Base-by-base conservation (phyloP, 2,888 invertebrate species). In the Caprella mutica region DNA sequence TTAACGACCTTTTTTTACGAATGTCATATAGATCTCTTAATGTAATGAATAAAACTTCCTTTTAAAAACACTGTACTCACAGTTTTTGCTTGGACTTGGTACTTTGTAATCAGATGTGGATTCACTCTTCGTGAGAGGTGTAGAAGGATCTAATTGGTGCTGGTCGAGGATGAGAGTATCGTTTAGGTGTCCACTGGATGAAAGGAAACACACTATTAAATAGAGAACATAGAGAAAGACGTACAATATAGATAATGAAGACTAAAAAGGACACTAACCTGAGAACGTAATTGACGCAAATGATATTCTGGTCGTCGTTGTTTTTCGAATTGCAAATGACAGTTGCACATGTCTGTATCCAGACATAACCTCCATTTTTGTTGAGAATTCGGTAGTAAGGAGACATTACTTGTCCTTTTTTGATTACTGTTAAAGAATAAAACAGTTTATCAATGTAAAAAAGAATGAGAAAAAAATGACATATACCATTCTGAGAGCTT, bases 341-440 rank as follows among this genome's bases (percentile, higher is more conserved):
- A 0, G 94, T 96, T 59, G 94, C 94, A 73, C 94, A 96, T 0
- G 91, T 92, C 75, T 94, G 94, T 69, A 96, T 76, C 94, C 96
- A 96, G 54, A 92, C 90, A 76, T 86, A 96, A 35, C 96, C 96
- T 5, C 94, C 94, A 67, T 44, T 50, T 73, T 93, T 93, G 77
- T 93, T 94, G 85, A 96, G 90, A 70, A 96, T 76, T 69, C 94
- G 82, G 75, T 90, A 93, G 77, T 94, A 96, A 74, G 91, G 90
- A 19, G 93, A 93, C 72, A 94, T 77, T 58, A 94, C 92, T 77
- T 96, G 96, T 17, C 96, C 94, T 75, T 96, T 96, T 75, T 87
- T 84, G 71, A 94, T 85, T 75, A 94, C 94, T 94, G 78, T 14
- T 69, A 67, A 23, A n/a, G n/a, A 33, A 33, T 33, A 33, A 33